Evolutionary conservation across 53 echinoderm and acorn worm species (phyloP), one percentile per base, ranked within the genome.

Genomic region (Patiria pectinifera): DNA sequence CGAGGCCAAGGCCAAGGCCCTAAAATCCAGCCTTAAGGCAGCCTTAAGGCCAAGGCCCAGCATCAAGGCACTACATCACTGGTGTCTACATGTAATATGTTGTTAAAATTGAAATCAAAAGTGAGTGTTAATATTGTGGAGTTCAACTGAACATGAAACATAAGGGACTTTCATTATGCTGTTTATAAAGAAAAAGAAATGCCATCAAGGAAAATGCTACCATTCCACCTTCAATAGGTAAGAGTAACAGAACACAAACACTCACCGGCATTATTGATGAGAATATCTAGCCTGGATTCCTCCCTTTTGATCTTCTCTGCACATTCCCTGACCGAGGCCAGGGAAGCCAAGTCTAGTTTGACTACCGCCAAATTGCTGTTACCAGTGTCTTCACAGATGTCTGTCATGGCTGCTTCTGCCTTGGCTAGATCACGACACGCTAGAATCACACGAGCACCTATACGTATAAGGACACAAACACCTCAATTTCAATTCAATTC

Each of bases 241-340:
- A 3, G 19, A 3, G 66, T 66, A 13, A 66, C 4, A 23, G 76
- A 76, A 6, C 3, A 4, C 35, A 6, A 15, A 24, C 11, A n/a
- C 13, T 59, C 91, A 97, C 97, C 97, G 61, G 97, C 97, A 89
- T 97, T 97, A 47, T 95, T 95, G 78, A 95, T 91, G 25, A 97
- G 94, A 43, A 95, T 94, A 75, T 97, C 93, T 43, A 97, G 78
- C 63, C 82, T 74, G 35, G 78, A 70, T 45, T 95, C 93, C 85
- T 95, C 94, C 16, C 43, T 59, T 48, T 87, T 92, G 23, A 94
- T 85, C 94, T 94, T 87, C 69, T 92, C 91, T 14, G 89, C 94
- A 95, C 94, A 97, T 66, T 85, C 87, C 75, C 97, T 83, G 69
- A 97, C 81, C 1, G 97, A 97, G 61, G 89, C 94, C 66, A 97